Percentiles rank a stretch among this genome's conserved stretches.
Conservation (phyloP, 2,888 invertebrate genomes). For the Papilio elwesi region DNA sequence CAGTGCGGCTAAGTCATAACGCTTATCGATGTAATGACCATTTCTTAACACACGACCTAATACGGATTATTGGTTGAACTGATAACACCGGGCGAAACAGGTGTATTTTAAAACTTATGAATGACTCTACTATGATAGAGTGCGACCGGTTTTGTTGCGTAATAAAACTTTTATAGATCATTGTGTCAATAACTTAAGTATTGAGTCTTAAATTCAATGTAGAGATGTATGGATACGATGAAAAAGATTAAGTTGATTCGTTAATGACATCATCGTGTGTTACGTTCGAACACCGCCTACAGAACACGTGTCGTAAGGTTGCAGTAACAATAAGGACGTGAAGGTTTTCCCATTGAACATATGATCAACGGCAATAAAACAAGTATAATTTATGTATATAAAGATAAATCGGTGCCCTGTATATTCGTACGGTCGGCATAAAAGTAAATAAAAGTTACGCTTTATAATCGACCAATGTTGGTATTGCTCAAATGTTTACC, state of each 20-base stretch:
- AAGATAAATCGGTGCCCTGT: not conserved
- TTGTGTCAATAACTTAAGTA: conserved; percentile 57
- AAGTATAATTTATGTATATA: conserved; percentile 1
- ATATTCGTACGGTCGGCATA: not conserved
- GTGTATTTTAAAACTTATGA: conserved; percentile 64
- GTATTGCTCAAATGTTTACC: conserved; percentile 3
- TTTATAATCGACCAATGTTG: conserved; percentile 5
- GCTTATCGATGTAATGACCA: conserved; percentile 51
- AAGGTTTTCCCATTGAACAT: conserved; percentile 42
- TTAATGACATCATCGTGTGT: conserved; percentile 78
- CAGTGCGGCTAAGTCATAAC: conserved; percentile 54
- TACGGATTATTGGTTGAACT: conserved; percentile 49
- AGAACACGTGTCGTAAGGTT: conserved; percentile 68
- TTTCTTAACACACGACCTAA: conserved; percentile 43
- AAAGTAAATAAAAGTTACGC: conserved; percentile 5
- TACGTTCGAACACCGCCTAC: conserved; percentile 75
- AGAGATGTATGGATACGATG: conserved; percentile 1
- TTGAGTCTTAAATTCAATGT: conserved; percentile 44
- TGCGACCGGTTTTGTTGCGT: conserved; percentile 66
- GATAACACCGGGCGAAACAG: conserved; percentile 49
- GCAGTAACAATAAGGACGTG: conserved; percentile 42
- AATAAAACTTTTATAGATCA: conserved; percentile 60
- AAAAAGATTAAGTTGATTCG: conserved; percentile 39
- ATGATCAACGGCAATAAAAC: conserved; percentile 11
- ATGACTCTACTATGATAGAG: conserved; percentile 57